These are phyloP conservation scores for Diadema setosum DNA, from an alignment of 35 echinoderm and acorn worm species.

Conservation along the genomic window DNA sequence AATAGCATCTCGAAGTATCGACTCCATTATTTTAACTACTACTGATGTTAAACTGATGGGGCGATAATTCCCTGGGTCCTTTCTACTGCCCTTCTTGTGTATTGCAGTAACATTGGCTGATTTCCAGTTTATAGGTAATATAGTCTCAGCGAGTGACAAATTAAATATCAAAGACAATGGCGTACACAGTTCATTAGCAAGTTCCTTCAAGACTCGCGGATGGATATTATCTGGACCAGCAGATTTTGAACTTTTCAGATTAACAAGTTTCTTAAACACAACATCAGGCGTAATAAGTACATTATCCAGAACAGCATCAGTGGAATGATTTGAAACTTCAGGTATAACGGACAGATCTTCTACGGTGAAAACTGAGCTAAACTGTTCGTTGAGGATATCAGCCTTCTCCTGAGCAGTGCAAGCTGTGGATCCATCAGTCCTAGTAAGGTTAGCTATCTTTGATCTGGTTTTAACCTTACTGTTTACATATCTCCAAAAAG, in stretches of 20 bases:
- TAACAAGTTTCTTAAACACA: background rate
- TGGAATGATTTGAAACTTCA: background rate
- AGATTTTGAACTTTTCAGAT: background rate
- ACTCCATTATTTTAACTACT: too few species aligned
- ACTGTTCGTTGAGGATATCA: background rate
- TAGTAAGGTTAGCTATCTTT: background rate
- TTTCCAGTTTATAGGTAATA: too few species aligned
- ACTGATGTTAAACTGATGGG: too few species aligned
- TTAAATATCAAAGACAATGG: too few species aligned
- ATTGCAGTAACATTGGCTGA: too few species aligned
- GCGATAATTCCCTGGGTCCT: too few species aligned
- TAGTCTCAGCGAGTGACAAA: too few species aligned
- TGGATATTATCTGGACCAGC: background rate
- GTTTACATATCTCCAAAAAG: background rate
- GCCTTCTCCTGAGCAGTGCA: background rate
- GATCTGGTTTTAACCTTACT: background rate
- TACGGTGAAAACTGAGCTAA: background rate
- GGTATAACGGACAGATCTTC: background rate
- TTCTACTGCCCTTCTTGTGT: too few species aligned
- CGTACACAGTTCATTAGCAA: too few species aligned
- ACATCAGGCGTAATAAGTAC: background rate
- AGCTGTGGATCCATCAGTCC: background rate
- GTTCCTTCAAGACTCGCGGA: too few species aligned
- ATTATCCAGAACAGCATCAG: background rate
- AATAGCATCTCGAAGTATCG: too few species aligned